Evolutionary conservation across 2,797 vertebrate species (phyloP), one percentile per base, ranked within the genome.

Genomic region (Urosaurus nigricauda): DNA sequence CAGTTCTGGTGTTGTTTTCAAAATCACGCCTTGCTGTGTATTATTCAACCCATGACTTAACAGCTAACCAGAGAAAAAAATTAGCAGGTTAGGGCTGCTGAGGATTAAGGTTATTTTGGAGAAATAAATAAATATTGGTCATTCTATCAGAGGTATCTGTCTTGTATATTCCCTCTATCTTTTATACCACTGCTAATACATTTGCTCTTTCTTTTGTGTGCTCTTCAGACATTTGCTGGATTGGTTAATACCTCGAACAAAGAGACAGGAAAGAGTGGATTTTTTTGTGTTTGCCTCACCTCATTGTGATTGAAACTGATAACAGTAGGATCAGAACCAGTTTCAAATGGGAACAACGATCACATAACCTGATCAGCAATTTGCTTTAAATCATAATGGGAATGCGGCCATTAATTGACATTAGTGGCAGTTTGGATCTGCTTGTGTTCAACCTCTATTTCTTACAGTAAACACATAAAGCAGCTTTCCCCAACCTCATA

Each of bases 61-160:
- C 47, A 13, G 56, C 40, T 4, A 68, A 87, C n/a, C 14, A 43
- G 43, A 85, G 74, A 74, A 84, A n/a, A 74, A 43, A 19, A 74
- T 89, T 53, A 84, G 37, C 19, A 80, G 77, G 35, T 81, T 85
- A 43, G 35, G 68, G 68, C 29, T 81, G 8, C 35, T 74, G 70
- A 35, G 60, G 37, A n/a, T 84, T 43, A 68, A 68, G 58, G 43
- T 81, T 85, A 75, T 68, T 85, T 90, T 60, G 65, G n/a, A 86
- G n/a, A 40, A 43, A 43, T 43, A 43, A 43, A 43, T 43, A 43
- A 43, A 43, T 43, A 43, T 43, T 65, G 16, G 47, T 53, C 73
- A 29, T 80, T 86, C 16, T 70, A 6, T 71, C 35, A 24, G 11
- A 71, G 29, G n/a, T 37, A 58, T 65, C 37, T 73, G 21, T 35